Base-by-base conservation (phyloP, 2,797 vertebrate genomes). In the Smutsia gigantea region DNA sequence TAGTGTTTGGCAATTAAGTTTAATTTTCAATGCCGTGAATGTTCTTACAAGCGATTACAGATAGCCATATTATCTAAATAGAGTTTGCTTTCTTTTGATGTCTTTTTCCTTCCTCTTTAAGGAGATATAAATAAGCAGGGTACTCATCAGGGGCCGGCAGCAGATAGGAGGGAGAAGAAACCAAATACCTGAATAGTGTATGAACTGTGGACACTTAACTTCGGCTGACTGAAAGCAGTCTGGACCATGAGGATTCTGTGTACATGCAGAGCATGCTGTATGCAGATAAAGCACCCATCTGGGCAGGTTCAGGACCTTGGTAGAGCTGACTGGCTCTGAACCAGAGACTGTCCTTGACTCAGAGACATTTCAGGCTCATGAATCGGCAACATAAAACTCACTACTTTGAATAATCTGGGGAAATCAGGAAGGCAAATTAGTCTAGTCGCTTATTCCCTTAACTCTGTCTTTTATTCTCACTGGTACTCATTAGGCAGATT, bases 341-440 rank as follows among this genome's bases (percentile, higher is more conserved):
- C 29, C 27, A 57, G 25, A 94, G 51, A 27, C 31, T 88, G 3
- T 34, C 42, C n/a, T 95, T 92, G 29, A 78, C 39, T 88, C 77
- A 63, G 29, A 90, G 74, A n/a, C 83, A 68, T 91, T 90, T 97
- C 46, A 46, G 34, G 51, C 77, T 64, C 42, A 14, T 77, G 57
- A 87, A 86, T 2, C 87, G 23, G 34, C n/a, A 92, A 8, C 84
- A n/a, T 68, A 89, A 94, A 96, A 79, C 69, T 42, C 83, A 64
- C 34, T 89, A 2, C 37, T 81, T 85, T 61, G 49, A 71, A 39
- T 82, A 87, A 78, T 59, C 72, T 83, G 55, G 57, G 46, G 92
- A 75, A 89, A 55, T 94, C 59, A 82, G 51, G 61, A 94, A 93
- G 57, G 57, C 68, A 78, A 79, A 90, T 93, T 55, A 94, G 31